Percentiles rank a stretch among this genome's conserved stretches.
Evolutionary conservation across 1,140 invertebrate species (phyloP).

Genomic region (Drosophila persimilis): DNA sequence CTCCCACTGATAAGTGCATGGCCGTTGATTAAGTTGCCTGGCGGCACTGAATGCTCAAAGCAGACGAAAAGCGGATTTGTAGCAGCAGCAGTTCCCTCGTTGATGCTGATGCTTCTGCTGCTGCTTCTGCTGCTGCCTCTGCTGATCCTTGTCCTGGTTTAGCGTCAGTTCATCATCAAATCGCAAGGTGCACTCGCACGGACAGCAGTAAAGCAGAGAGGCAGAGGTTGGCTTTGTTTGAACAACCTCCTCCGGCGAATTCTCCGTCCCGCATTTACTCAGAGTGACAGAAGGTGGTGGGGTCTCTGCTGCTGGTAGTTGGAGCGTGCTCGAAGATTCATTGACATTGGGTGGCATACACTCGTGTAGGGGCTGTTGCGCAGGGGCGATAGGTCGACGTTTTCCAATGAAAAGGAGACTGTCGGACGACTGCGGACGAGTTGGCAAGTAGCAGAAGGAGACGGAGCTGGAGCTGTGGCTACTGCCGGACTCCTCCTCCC

Average conservation of each 20-base stretch:
- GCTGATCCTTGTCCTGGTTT: conserved; percentile 14
- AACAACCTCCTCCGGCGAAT: conserved; percentile 20
- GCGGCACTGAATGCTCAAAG: conserved; percentile 43
- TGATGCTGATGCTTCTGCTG: conserved; percentile 16
- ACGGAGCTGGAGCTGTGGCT: conserved; percentile 15
- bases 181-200: conserved; percentile 14
- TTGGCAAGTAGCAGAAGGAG: not conserved
- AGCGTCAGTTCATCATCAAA: conserved; percentile 8
- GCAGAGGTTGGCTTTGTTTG: conserved; percentile 24
- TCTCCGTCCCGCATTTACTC: not conserved
- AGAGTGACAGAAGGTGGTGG: conserved; percentile 11
- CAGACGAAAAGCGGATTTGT: conserved; percentile 62
- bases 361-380: not conserved
- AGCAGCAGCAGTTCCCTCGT: conserved; percentile 34
- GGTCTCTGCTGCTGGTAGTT: not conserved
- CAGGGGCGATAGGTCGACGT: not conserved
- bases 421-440: not conserved
- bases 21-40: conserved; percentile 45
- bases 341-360: conserved; percentile 10
- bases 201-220: conserved; percentile 37
- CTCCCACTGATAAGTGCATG: conserved; percentile 41
- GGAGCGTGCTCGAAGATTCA: conserved; percentile 9
- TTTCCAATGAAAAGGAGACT: conserved; percentile 26
- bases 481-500: conserved; percentile 22
- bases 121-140: conserved; percentile 11